A percentile compares a stretch with the other conserved stretches of the same genome.
phyloP scores from a whole-genome alignment of 23 tunicate species.

The Halocynthia roretzi region DNA sequence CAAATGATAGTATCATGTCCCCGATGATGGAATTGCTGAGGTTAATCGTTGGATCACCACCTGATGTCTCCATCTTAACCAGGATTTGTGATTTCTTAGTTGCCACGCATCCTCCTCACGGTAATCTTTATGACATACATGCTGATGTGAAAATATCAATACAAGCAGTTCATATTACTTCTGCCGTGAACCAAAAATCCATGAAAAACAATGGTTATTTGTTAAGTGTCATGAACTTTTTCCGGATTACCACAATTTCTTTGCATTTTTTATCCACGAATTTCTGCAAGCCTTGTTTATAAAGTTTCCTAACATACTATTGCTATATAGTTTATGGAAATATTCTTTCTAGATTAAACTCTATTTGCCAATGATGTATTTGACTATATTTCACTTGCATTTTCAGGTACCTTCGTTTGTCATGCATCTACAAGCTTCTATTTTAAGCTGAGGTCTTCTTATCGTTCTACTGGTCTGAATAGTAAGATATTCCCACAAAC shows the following conservation, averaged over 20 bases:
- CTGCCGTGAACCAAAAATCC: no score
- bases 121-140: constrained; percentile 1
- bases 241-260: no score
- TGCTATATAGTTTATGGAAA: neutral
- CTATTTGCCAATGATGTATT: neutral
- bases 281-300: neutral
- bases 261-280: no score
- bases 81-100: constrained; percentile 75
- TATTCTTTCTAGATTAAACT: neutral
- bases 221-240: no score
- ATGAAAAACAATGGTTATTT: no score
- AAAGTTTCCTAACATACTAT: neutral
- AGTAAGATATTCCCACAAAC: neutral
- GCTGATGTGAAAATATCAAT: no score
- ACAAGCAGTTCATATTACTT: no score
- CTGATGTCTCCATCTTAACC: constrained; percentile 45
- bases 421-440: constrained; percentile 65
- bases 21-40: constrained; percentile 65
- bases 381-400: neutral
- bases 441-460: constrained; percentile 43
- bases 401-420: constrained; percentile 79
- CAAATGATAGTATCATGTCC: constrained; percentile 30
- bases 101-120: constrained; percentile 77
- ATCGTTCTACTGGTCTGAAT: neutral
- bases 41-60: constrained; percentile 74